phyloP scores from a whole-genome alignment of 2,888 invertebrate genomes.

The Hirtodrosophila histrioides region DNA sequence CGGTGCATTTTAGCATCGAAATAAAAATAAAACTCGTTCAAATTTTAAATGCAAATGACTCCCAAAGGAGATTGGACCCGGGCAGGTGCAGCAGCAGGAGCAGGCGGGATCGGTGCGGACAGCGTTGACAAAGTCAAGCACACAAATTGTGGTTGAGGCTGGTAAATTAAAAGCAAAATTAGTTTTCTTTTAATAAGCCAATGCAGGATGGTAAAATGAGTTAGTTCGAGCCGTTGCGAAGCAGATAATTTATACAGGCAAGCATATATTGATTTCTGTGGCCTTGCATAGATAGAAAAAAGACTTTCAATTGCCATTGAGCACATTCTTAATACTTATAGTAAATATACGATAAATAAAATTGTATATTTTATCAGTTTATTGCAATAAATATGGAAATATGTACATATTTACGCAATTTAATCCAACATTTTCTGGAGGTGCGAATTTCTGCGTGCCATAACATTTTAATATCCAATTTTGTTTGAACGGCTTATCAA shows the following conservation, averaged over 20 bases:
- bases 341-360: too few species aligned
- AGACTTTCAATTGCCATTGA: too few species aligned
- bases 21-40: constrained; percentile 39
- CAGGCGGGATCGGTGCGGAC: background rate
- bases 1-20: constrained; percentile 42
- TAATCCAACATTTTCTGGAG: too few species aligned
- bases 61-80: constrained; percentile 27
- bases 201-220: constrained; percentile 34
- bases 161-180: constrained; percentile 67
- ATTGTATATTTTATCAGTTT: too few species aligned
- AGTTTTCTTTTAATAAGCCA: constrained; percentile 58
- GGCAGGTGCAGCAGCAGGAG: background rate
- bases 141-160: constrained; percentile 38
- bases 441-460: too few species aligned
- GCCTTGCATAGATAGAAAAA: too few species aligned
- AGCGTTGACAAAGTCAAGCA: constrained; percentile 48
- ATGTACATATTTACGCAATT: too few species aligned
- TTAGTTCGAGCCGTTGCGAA: constrained; percentile 20
- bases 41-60: constrained; percentile 75
- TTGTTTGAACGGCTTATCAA: too few species aligned
- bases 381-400: too few species aligned
- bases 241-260: constrained; percentile 3
- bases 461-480: too few species aligned
- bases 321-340: too few species aligned
- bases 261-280: constrained; percentile 7